Evolutionary conservation across 2,888 invertebrate species (phyloP).

Genomic region (Branchellion lobata): DNA sequence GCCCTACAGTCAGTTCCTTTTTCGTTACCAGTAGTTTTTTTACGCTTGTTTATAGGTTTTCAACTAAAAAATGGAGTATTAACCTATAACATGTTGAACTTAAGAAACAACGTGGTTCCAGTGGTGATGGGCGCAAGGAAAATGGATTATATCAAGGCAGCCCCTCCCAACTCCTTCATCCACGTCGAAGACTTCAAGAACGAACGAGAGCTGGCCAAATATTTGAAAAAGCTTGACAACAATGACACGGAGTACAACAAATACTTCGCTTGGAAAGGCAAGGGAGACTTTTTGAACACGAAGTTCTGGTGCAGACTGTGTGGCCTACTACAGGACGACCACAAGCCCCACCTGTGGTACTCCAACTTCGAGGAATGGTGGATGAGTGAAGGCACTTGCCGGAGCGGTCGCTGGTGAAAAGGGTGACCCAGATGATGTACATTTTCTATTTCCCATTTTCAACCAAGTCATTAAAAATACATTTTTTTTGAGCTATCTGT

Average conservation of each 20-base stretch:
- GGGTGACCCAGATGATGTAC: too few relatives aligned
- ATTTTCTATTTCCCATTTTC: too few relatives aligned
- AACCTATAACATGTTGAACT: not conserved
- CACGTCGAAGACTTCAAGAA: constrained; percentile 92
- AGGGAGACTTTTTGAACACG: constrained; percentile 92
- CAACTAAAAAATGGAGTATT: not conserved
- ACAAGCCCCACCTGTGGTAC: constrained; percentile 45
- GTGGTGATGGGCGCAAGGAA: constrained; percentile 51
- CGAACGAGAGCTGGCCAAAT: constrained; percentile 81
- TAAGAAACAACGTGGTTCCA: constrained; percentile 51
- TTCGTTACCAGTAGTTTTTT: not conserved
- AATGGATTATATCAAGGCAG: constrained; percentile 66
- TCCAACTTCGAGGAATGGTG: constrained; percentile 49
- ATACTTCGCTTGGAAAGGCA: constrained; percentile 90
- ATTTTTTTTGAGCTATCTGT: too few relatives aligned
- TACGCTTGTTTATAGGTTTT: not conserved
- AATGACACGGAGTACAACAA: constrained; percentile 89
- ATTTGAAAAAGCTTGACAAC: constrained; percentile 78
- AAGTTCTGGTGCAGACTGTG: constrained; percentile 89
- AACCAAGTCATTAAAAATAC: too few relatives aligned
- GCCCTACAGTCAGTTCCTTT: constrained; percentile 46
- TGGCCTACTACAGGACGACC: constrained; percentile 63
- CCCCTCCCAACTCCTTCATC: constrained; percentile 86
- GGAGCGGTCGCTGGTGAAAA: constrained; percentile 28
- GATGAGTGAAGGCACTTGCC: constrained; percentile 37